These are phyloP conservation scores for Spodoptera picta DNA, from an alignment of 2,888 invertebrate genomes.

Conservation along the genomic window DNA sequence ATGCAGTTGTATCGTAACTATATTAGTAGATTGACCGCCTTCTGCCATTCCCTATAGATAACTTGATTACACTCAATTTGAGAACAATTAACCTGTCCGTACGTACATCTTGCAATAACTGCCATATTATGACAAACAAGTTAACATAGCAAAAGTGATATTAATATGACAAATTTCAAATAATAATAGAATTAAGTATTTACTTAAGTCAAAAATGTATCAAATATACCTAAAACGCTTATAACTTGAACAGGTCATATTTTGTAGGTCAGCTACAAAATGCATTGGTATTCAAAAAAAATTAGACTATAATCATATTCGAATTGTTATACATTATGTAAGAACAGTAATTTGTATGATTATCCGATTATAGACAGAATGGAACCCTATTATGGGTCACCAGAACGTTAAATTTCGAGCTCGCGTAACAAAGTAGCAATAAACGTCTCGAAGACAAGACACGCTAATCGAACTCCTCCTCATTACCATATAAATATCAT, in stretches of 20 bases:
- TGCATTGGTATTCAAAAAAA: constrained; percentile 27
- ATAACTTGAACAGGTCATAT: background rate
- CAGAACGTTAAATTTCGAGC: constrained; percentile 39
- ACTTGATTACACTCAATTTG: too few species aligned
- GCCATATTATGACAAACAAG: too few species aligned
- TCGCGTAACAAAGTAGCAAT: constrained; percentile 77
- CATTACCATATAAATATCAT: constrained; percentile 73
- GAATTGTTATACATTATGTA: constrained; percentile 19
- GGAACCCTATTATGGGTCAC: constrained; percentile 25
- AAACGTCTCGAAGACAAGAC: constrained; percentile 65
- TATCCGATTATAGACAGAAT: constrained; percentile 34
- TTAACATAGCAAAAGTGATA: too few species aligned
- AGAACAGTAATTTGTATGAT: constrained; percentile 37
- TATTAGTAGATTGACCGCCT: too few species aligned
- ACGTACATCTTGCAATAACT: too few species aligned
- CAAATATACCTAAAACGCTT: background rate
- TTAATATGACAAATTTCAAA: too few species aligned
- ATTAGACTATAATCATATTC: constrained; percentile 26
- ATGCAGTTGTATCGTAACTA: too few species aligned
- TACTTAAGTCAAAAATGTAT: too few species aligned
- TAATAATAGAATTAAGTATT: too few species aligned
- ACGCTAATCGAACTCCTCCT: constrained; percentile 67
- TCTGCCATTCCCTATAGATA: too few species aligned
- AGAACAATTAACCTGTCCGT: too few species aligned
- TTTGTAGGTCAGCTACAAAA: constrained; percentile 13